Evolutionary conservation across 2,113 vertebrate genomes (phyloP).

Genomic region (Cyanistes caeruleus): DNA sequence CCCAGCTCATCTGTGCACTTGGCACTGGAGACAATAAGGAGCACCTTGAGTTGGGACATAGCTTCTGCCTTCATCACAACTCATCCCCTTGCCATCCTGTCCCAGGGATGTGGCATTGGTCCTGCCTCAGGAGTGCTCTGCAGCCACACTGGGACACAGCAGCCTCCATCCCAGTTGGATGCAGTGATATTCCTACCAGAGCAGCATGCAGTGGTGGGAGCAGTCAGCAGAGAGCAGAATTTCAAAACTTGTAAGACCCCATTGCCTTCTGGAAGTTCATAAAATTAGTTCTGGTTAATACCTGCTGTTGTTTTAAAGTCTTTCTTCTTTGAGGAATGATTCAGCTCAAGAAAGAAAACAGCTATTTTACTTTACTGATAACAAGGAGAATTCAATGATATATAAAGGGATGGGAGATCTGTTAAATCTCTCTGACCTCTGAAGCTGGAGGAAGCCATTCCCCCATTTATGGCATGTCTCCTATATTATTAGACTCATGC

Average conservation of each 20-base stretch:
- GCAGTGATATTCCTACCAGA: not conserved
- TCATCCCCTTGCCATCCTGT: not conserved
- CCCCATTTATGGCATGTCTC: not conserved
- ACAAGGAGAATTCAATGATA: not conserved
- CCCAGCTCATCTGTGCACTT: not conserved
- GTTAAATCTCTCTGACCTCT: not conserved
- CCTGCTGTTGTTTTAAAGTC: not conserved
- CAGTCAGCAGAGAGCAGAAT: not conserved
- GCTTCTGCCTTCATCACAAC: not conserved
- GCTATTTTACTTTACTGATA: not conserved
- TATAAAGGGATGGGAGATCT: not conserved
- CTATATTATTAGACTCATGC: not conserved
- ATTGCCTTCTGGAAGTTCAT: not conserved
- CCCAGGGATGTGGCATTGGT: not conserved
- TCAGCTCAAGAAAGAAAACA: not conserved
- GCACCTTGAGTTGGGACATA: not conserved
- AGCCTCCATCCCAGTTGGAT: fast-evolving
- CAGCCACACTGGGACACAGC: not conserved
- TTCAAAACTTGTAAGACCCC: not conserved
- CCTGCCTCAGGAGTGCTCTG: not conserved
- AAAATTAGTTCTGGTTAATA: not conserved
- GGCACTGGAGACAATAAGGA: not conserved
- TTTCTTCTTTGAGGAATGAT: not conserved
- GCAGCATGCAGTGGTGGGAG: fast-evolving
- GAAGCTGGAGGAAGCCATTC: not conserved